Evolutionary conservation across 1,140 invertebrate species (phyloP).

Genomic region (Neuroterus valhalla): DNA sequence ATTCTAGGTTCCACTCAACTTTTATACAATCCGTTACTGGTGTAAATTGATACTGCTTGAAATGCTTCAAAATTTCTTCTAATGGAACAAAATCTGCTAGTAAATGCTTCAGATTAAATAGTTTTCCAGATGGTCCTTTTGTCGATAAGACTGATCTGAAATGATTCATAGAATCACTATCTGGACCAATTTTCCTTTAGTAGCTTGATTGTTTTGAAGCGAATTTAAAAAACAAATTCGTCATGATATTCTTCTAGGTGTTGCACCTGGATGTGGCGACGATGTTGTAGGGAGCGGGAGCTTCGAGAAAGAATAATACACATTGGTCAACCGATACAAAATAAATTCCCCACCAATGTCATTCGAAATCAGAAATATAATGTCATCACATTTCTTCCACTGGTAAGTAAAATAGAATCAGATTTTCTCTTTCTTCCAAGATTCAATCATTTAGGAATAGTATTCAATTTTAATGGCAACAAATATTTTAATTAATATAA

Average conservation of each 20-base stretch:
- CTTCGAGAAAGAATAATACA: slow-evolving; percentile 80
- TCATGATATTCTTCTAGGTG: slow-evolving; percentile 75
- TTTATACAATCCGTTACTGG: not conserved
- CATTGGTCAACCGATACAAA: slow-evolving; percentile 79
- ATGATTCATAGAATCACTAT: not conserved
- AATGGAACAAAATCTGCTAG: not conserved
- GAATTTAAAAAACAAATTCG: slow-evolving; percentile 20
- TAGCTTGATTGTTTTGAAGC: not conserved
- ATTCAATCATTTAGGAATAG: not conserved
- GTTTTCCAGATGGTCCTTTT: slow-evolving; percentile 5
- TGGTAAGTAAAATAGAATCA: slow-evolving; percentile 79
- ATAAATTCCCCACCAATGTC: slow-evolving; percentile 95
- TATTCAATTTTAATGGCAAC: no score
- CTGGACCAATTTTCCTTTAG: slow-evolving; percentile 1
- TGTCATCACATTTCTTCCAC: slow-evolving; percentile 96
- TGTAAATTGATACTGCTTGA: not conserved
- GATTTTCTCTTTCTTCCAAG: not conserved
- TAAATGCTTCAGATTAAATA: not conserved
- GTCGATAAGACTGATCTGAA: no score
- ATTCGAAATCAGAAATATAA: slow-evolving; percentile 99
- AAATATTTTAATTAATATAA: no score
- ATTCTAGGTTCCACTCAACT: not conserved
- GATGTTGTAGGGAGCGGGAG: slow-evolving; percentile 82
- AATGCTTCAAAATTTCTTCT: not conserved
- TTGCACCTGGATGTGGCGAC: slow-evolving; percentile 80